phyloP scores from a whole-genome alignment of 30 jellyfish, hydroid and myxozoan genomes.

The Catostylus mosaicus region DNA sequence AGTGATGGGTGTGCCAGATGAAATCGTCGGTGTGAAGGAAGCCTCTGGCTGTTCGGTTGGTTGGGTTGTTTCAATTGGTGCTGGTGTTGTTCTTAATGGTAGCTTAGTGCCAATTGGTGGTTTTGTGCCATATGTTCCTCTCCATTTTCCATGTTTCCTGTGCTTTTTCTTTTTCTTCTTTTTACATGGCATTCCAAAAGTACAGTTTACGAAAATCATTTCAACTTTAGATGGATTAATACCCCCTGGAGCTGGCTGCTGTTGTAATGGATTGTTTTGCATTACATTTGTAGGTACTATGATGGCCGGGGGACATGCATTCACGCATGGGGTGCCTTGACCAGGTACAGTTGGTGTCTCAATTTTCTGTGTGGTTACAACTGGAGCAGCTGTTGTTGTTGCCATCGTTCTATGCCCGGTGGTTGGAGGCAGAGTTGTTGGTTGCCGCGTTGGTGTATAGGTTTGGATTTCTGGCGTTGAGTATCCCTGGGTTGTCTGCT shows the following conservation, averaged over 20 bases:
- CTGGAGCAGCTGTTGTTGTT: slow-evolving; percentile 36
- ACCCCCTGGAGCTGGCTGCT: slow-evolving; percentile 1
- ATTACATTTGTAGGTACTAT: slow-evolving; percentile 7
- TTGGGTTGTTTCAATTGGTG: slow-evolving; percentile 15
- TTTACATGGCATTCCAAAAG: slow-evolving; percentile 61
- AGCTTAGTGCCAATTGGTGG: neutral
- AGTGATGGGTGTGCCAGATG: slow-evolving; percentile 31
- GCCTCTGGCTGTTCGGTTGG: slow-evolving; percentile 18
- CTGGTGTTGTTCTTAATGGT: slow-evolving; percentile 6
- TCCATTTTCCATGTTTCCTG: slow-evolving; percentile 17
- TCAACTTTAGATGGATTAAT: slow-evolving; percentile 3
- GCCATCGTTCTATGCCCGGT: slow-evolving; percentile 11
- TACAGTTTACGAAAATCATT: slow-evolving; percentile 63
- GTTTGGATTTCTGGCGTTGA: slow-evolving; percentile 26
- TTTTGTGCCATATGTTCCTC: slow-evolving; percentile 4
- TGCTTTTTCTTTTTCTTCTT: slow-evolving; percentile 29
- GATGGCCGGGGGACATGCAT: slow-evolving; percentile 12
- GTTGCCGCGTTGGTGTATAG: neutral
- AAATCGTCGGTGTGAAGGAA: slow-evolving; percentile 12
- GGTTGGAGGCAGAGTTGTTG: slow-evolving; percentile 13
- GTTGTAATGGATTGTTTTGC: slow-evolving; percentile 7
- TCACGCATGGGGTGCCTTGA: neutral
- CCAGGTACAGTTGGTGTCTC: slow-evolving; percentile 8
- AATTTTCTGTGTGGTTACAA: neutral
- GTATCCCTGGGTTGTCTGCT: slow-evolving; percentile 7